phyloP scores from a whole-genome alignment of 2,888 invertebrate genomes.

The Sesia apiformis region DNA sequence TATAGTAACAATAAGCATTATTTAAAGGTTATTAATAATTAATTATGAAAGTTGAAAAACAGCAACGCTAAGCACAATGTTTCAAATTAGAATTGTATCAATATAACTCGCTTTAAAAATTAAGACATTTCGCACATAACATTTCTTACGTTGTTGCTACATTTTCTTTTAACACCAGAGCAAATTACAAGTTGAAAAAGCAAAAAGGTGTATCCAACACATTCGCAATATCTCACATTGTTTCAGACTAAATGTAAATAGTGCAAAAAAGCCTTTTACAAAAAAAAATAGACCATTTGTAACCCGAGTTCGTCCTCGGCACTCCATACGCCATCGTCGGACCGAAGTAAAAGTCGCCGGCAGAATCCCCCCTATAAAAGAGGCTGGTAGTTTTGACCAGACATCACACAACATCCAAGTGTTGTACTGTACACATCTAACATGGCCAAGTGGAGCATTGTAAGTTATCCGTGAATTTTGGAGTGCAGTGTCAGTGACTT shows the following conservation, averaged over 20 bases:
- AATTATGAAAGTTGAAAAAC: too few relatives aligned
- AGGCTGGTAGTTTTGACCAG: slow-evolving; percentile 23
- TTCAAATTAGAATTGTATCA: too few relatives aligned
- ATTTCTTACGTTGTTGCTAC: too few relatives aligned
- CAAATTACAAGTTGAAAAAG: too few relatives aligned
- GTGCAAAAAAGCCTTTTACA: slow-evolving; percentile 5
- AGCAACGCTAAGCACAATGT: too few relatives aligned
- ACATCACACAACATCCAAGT: slow-evolving; percentile 52
- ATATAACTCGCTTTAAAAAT: too few relatives aligned
- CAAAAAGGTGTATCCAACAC: too few relatives aligned
- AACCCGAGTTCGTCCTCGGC: slow-evolving; percentile 54
- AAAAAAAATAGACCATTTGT: slow-evolving; percentile 41
- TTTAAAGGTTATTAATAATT: too few relatives aligned
- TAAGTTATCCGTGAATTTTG: slow-evolving; percentile 34
- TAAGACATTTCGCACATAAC: too few relatives aligned
- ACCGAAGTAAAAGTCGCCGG: slow-evolving; percentile 63
- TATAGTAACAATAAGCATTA: too few relatives aligned
- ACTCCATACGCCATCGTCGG: slow-evolving; percentile 14
- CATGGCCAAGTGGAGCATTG: slow-evolving; percentile 67
- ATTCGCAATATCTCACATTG: background rate
- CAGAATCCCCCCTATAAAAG: slow-evolving; percentile 60
- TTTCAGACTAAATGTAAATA: background rate
- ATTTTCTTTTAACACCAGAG: too few relatives aligned
- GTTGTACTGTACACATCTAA: slow-evolving; percentile 34
- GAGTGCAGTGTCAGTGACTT: slow-evolving; percentile 57